Evolutionary conservation across 2,888 invertebrate genomes (phyloP).

Genomic region (Melieria omissa): DNA sequence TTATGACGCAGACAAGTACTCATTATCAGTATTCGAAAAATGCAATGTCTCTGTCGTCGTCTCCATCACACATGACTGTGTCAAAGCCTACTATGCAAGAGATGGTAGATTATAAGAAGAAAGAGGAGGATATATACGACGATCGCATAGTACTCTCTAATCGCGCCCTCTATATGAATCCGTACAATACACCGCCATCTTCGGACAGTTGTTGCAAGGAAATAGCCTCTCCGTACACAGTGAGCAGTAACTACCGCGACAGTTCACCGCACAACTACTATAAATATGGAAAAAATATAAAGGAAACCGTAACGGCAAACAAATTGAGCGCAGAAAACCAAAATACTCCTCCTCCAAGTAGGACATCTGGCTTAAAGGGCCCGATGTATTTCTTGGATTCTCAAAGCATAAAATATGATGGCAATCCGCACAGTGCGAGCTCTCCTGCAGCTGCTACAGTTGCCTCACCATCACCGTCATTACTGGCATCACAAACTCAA

Average conservation of each 20-base stretch:
- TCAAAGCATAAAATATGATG: conserved; percentile 41
- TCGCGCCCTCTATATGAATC: conserved; percentile 56
- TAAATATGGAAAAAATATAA: conserved; percentile 55
- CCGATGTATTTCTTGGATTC: conserved; percentile 49
- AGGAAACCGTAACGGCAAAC: conserved; percentile 43
- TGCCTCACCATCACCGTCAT: conserved; percentile 53
- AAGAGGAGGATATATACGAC: conserved; percentile 41
- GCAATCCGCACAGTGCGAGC: conserved; percentile 44
- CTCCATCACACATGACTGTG: conserved; percentile 3
- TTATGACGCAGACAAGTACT: conserved; percentile 14
- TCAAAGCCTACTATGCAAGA: conserved; percentile 22
- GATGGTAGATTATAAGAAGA: conserved; percentile 41
- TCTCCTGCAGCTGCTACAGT: conserved; percentile 56
- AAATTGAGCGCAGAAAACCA: conserved; percentile 40
- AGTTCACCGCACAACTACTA: conserved; percentile 48
- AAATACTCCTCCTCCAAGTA: conserved; percentile 46
- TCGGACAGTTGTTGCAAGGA: conserved; percentile 47
- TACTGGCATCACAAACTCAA: conserved; percentile 41
- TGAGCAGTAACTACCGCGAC: conserved; percentile 42
- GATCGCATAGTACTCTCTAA: conserved; percentile 20
- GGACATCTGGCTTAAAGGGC: conserved; percentile 23
- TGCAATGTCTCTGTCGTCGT: too few relatives aligned
- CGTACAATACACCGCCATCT: conserved; percentile 52
- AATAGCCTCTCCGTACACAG: conserved; percentile 41
- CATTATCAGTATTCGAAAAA: conserved; percentile 49